Evolutionary conservation across 2,888 invertebrate genomes (phyloP), one percentile per base, ranked within the genome.

Genomic region (Apodemia zela): DNA sequence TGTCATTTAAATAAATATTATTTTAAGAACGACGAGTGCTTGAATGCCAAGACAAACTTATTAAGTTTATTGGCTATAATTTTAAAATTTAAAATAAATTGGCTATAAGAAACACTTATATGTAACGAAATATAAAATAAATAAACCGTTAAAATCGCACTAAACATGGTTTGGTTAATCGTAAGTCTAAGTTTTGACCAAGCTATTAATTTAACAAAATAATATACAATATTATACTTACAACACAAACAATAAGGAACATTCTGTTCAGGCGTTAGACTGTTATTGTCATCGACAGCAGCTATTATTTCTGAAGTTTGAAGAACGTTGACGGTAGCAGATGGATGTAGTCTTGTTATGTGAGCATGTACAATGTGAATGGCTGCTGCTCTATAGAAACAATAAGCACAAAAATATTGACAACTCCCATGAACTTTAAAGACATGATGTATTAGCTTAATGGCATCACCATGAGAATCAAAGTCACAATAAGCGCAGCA

Each of bases 361-460:
- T 96, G 96, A 6, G 93, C 83, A 21, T 92, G 87, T 0, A 95
- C 94, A 60, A 94, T 93, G 63, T 93, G 93, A 60, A 92, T 89
- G 0, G 92, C 85, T 0, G 92, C 82, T 0, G 94, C 94, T 60
- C 96, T 87, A 77, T 95, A 96, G 73, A 95, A 94, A 74, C 96
- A 96, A 69, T 93, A 89, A 4, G 84, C 85, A 73, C 96, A 96
- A 38, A 93, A 93, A 72, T 84, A 95, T 35, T 89, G 85, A 72
- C 95, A 94, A 63, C 88, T 82, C 0, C 91, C 92, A 73, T 96
- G 96, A 45, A 87, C 87, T 33, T 93, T 90, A 60, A 93, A 91
- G 15, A 95, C 91, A 75, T 96, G 96, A 62, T 85, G 81, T 54
- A 93, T 87, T 70, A 94, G 77, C 47, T 89, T 73, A 64, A 84